These are phyloP conservation scores for Characodon lateralis DNA, from an alignment of 2,797 vertebrate species.

Conservation along the genomic window DNA sequence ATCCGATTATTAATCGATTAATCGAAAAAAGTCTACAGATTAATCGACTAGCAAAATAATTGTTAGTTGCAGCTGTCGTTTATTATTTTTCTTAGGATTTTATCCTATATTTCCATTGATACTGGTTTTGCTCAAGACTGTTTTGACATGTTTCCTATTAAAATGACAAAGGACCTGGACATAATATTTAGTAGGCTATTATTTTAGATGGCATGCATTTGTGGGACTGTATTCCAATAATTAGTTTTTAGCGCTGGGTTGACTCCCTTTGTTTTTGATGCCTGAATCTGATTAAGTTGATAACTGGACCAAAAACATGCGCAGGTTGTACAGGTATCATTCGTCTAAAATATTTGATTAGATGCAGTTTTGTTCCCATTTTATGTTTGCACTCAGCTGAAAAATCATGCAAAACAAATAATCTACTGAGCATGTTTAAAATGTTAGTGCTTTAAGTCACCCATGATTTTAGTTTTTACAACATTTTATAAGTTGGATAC, in stretches of 20 bases:
- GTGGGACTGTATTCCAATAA: neutral
- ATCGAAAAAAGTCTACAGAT: too few relatives aligned
- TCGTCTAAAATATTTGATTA: neutral
- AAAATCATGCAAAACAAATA: neutral
- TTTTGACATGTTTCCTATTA: neutral
- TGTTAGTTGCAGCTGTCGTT: too few relatives aligned
- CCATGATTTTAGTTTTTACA: neutral
- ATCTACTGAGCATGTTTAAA: neutral
- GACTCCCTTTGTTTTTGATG: neutral
- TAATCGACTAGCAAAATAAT: too few relatives aligned
- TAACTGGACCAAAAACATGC: neutral
- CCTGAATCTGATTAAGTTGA: neutral
- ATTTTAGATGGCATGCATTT: neutral
- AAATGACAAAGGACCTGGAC: neutral
- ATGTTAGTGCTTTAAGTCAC: neutral
- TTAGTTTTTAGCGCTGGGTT: neutral
- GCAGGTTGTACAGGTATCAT: neutral
- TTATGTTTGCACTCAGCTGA: neutral
- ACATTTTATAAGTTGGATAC: neutral
- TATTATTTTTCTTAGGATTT: too few relatives aligned
- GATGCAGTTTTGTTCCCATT: neutral
- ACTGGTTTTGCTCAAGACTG: too few relatives aligned
- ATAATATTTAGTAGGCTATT: neutral
- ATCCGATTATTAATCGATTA: too few relatives aligned
- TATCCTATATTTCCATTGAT: too few relatives aligned